Base-by-base conservation (phyloP, 2,113 vertebrate genomes). In the Eolophus roseicapilla region DNA sequence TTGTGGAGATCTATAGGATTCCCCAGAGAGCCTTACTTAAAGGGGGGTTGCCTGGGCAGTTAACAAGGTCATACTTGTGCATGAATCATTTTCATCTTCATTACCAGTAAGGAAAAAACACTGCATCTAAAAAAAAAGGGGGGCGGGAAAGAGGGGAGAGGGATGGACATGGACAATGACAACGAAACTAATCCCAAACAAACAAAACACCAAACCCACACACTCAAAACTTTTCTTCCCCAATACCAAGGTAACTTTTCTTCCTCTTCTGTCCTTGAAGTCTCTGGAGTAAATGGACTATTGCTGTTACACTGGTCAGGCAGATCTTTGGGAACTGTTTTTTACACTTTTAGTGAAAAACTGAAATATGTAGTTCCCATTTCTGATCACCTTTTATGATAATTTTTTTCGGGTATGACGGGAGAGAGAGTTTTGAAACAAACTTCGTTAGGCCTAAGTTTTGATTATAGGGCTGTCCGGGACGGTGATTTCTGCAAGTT, bases 21-120 rank as follows among this genome's bases (percentile, higher is more conserved):
- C 64, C 68, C 59, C 31, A 64, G 86, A 88, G 76, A 84, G 9
- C 19, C 69, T 92, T 92, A 21, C 76, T 95, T 59, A 27, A 82
- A 65, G 47, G 27, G 15, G 8, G 49, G 14, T 74, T 89, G 60
- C 64, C 46, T 3, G 10, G 57, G 18, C 3, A 12, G 37, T 43
- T 69, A 74, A 55, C 68, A 84, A 88, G 74, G 68, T 86, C 53
- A 47, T 47, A 35, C 27, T 79, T 50, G 24, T 64, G 60, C 46
- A 44, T 84, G 62, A 93, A 92, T 96, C 9, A 70, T 89, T 93
- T 92, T 88, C 31, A 28, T 95, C 52, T 76, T 86, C 44, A n/a
- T 76, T 79, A 11, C 57, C 71, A 44, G 11, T 12, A 46, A 89
- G 49, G 16, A 64, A 85, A 89, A 82, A 13, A 5, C 31, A 20